These are phyloP conservation scores for Colostygia pectinataria DNA, from an alignment of 2,888 invertebrate genomes.

Conservation along the genomic window DNA sequence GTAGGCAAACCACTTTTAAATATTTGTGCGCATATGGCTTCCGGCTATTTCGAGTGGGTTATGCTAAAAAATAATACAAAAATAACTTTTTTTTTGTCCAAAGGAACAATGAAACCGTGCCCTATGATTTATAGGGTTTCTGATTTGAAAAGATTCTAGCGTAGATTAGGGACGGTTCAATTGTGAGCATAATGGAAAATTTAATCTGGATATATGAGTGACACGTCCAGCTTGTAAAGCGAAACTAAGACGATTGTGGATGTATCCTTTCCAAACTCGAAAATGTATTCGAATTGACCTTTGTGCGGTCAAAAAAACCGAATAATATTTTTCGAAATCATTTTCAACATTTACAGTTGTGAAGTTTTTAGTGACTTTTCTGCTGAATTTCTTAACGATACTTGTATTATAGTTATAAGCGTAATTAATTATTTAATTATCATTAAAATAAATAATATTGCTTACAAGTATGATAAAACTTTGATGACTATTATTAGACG, in stretches of 20 bases:
- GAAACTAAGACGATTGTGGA: slow-evolving; percentile 35
- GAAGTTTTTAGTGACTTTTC: no score
- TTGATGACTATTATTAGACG: no score
- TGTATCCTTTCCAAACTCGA: slow-evolving; percentile 26
- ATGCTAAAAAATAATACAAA: slow-evolving; percentile 69
- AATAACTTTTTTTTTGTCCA: slow-evolving; percentile 52
- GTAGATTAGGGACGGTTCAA: slow-evolving; percentile 47
- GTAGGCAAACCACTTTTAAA: slow-evolving; percentile 74
- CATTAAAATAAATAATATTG: no score
- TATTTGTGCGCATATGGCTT: slow-evolving; percentile 81
- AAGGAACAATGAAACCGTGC: slow-evolving; percentile 51
- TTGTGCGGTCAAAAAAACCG: no score
- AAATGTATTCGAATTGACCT: slow-evolving; percentile 18
- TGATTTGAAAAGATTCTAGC: slow-evolving; percentile 35
- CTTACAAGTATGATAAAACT: no score
- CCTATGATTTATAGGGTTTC: slow-evolving; percentile 57
- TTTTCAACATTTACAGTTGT: no score
- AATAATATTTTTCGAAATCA: no score
- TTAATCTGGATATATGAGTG: slow-evolving; percentile 53
- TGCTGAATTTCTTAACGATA: no score
- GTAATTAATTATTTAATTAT: no score
- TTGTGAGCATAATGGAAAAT: slow-evolving; percentile 28
- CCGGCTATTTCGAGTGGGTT: slow-evolving; percentile 81
- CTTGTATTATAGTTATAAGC: no score
- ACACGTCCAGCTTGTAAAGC: slow-evolving; percentile 36